Evolutionary conservation across 2,888 invertebrate species (phyloP).

Genomic region (Chaetogeoica ovagalla): DNA sequence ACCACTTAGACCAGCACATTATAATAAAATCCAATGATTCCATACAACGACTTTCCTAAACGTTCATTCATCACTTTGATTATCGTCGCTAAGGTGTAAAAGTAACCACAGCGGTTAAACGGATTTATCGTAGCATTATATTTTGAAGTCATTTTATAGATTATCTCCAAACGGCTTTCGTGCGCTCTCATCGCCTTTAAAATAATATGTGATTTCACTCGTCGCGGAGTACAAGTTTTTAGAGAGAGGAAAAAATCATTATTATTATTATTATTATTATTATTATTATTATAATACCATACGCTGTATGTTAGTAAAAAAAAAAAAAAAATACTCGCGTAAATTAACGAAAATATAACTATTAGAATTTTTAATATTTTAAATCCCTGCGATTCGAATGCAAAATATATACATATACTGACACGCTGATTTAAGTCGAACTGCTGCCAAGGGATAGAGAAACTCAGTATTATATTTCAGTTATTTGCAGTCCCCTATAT

Average conservation of each 20-base stretch:
- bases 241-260: no score
- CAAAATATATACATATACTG: not conserved
- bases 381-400: no score
- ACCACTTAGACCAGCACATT: not conserved
- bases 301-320: no score
- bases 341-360: no score
- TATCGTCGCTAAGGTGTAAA: conserved; percentile 37
- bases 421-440: conserved; percentile 16
- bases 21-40: conserved; percentile 37
- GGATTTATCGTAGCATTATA: conserved; percentile 41
- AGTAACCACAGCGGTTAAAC: conserved; percentile 12
- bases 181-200: not conserved
- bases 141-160: conserved; percentile 1
- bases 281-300: no score
- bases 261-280: no score
- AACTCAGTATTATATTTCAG: not conserved
- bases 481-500: not conserved
- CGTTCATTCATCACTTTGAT: conserved; percentile 40
- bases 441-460: conserved; percentile 3
- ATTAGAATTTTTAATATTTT: no score
- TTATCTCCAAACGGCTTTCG: conserved; percentile 1
- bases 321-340: no score
- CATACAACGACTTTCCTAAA: not conserved
- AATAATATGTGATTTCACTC: not conserved
- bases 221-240: not conserved